Evolutionary conservation across 2,797 vertebrate species (phyloP), one percentile per base, ranked within the genome.

Genomic region (Chloroceryle amazona): DNA sequence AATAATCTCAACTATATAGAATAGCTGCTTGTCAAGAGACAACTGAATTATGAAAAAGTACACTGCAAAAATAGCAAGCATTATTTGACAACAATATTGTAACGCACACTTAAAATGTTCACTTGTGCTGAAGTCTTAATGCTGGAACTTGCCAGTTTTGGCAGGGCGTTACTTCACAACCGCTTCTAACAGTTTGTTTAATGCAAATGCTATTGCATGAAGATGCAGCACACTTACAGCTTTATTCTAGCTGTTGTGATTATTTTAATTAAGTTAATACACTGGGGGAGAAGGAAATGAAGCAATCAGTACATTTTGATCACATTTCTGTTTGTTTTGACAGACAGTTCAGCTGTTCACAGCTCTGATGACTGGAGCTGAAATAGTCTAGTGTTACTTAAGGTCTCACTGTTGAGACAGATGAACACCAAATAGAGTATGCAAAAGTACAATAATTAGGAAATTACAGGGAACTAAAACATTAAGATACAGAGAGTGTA

Each of bases 251-350:
- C 10, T 67, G 39, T 18, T 91, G 37, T 37, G 19, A 47, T 83
- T 81, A 57, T 57, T 89, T 86, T 78, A 88, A 78, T 93, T 58
- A 94, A 83, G 25, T 54, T 82, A 81, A 86, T 83, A 60, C 15
- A 44, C 11, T 23, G 6, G 28, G 16, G 19, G 37, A 93, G 35
- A 54, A 61, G 11, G 14, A 80, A 70, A 60, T 61, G 25, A 92
- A 94, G 44, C 4, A 75, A 67, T 67, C 49, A 37, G 41, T 29
- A 41, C 37, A 37, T 84, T 83, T 82, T 75, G 7, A 73, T 84
- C 66, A 58, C 15, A 41, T 86, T 65, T 75, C 25, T 74, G 4
- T 66, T 87, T 86, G 28, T 79, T 84, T 76, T 75, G 81, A 75
- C 51, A 84, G 57, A 31, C 6, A 83, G 22, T 16, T 76, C 22